Percentiles rank a stretch among this genome's conserved stretches.
Evolutionary conservation across 1,140 invertebrate species (phyloP).

Genomic region (Patella vulgata): DNA sequence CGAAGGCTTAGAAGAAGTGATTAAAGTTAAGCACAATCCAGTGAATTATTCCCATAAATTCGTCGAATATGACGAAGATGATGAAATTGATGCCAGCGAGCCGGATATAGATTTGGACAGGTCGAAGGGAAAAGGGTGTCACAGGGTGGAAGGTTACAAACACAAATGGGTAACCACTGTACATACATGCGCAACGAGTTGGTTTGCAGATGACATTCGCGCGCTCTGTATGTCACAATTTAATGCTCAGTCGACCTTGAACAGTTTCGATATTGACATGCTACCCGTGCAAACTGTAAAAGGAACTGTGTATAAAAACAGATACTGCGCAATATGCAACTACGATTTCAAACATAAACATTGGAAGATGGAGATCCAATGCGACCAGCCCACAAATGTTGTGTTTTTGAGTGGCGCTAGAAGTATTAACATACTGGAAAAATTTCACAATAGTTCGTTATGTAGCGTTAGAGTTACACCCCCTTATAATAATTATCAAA

Average conservation of each 20-base stretch:
- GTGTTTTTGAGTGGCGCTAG: neutral
- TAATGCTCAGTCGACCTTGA: neutral
- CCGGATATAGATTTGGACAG: too few species aligned
- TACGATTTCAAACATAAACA: conserved; percentile 46
- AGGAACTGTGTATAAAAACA: conserved; percentile 70
- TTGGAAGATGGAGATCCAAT: conserved; percentile 48
- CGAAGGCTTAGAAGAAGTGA: too few species aligned
- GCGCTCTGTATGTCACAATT: neutral
- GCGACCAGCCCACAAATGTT: conserved; percentile 3
- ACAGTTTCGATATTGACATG: conserved; percentile 30
- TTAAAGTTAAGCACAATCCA: too few species aligned
- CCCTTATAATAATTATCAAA: conserved; percentile 6
- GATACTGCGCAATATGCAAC: conserved; percentile 73
- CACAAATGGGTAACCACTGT: too few species aligned
- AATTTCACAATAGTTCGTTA: conserved; percentile 1
- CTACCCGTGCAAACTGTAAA: conserved; percentile 64
- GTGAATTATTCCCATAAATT: too few species aligned
- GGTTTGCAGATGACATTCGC: too few species aligned
- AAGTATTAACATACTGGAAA: neutral
- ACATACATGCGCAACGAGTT: too few species aligned
- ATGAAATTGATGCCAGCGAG: too few species aligned
- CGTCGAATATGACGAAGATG: too few species aligned
- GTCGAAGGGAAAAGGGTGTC: too few species aligned
- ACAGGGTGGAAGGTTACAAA: too few species aligned
- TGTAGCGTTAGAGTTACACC: conserved; percentile 18